These are phyloP conservation scores for Pavo muticus DNA, from an alignment of 2,113 vertebrate species.

Conservation along the genomic window DNA sequence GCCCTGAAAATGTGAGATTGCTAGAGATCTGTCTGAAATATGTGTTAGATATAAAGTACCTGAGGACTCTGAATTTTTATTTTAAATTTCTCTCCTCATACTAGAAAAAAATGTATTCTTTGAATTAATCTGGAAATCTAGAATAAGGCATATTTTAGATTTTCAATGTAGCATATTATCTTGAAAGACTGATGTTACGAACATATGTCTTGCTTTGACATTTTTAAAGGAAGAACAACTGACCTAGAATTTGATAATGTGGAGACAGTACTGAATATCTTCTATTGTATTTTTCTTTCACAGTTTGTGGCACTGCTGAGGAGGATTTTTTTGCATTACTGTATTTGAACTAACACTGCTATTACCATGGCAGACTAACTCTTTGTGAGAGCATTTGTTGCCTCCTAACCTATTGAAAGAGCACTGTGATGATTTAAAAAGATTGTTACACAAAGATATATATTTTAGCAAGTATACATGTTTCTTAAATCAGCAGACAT, in stretches of 20 bases:
- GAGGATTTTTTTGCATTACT: conserved; percentile 20
- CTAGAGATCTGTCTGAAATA: not conserved
- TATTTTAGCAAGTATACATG: not conserved
- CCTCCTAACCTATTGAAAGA: conserved; percentile 25
- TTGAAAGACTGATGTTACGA: conserved; percentile 24
- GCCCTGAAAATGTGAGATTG: not conserved
- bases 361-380: conserved; percentile 33
- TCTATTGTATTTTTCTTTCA: conserved; percentile 51
- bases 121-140: conserved; percentile 11
- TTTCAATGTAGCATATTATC: not conserved
- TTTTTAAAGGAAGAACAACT: conserved; percentile 67
- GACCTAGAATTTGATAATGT: conserved; percentile 49
- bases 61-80: not conserved
- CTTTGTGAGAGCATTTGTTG: conserved; percentile 57
- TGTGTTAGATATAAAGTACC: not conserved
- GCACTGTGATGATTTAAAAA: conserved; percentile 11
- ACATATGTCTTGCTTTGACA: conserved; percentile 45
- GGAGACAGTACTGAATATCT: conserved; percentile 23
- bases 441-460: not conserved
- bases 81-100: not conserved
- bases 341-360: conserved; percentile 61
- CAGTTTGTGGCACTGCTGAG: conserved; percentile 7
- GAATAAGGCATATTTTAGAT: not conserved
- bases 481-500: conserved; percentile 16
- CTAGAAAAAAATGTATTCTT: not conserved